Evolutionary conservation across 1,140 invertebrate species (phyloP).

Genomic region (Meloidogyne hapla): DNA sequence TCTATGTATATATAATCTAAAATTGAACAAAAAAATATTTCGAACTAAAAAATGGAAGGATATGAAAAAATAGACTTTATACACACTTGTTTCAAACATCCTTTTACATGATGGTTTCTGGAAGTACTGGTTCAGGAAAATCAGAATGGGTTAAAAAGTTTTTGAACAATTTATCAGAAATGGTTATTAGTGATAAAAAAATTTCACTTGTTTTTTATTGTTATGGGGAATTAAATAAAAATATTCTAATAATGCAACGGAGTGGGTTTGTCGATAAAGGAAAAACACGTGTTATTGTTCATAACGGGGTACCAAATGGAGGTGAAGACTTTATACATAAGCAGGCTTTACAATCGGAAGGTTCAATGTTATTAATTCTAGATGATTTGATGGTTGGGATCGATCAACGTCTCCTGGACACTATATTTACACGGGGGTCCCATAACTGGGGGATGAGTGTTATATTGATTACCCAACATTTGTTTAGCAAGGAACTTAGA

Average conservation of each 20-base stretch:
- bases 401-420: conserved; percentile 32
- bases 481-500: conserved; percentile 41
- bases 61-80: neutral
- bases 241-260: conserved; percentile 17
- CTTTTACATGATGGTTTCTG: conserved; percentile 38
- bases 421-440: conserved; percentile 31
- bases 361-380: conserved; percentile 21
- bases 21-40: neutral
- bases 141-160: conserved; percentile 30
- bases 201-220: conserved; percentile 23
- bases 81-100: conserved; percentile 22
- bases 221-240: conserved; percentile 34
- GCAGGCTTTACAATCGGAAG: neutral
- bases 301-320: conserved; percentile 21
- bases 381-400: conserved; percentile 33
- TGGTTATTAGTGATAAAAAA: neutral
- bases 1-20: conserved; percentile 10
- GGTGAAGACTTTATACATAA: conserved; percentile 12
- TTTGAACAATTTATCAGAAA: neutral
- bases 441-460: conserved; percentile 42
- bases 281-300: neutral
- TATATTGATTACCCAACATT: conserved; percentile 39
- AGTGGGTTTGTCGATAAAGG: neutral
- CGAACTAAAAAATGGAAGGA: neutral
- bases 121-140: conserved; percentile 31